Percentiles rank a stretch among this genome's conserved stretches.
Evolutionary conservation across 2,797 vertebrate species (phyloP).

Genomic region (Paguma larvata): DNA sequence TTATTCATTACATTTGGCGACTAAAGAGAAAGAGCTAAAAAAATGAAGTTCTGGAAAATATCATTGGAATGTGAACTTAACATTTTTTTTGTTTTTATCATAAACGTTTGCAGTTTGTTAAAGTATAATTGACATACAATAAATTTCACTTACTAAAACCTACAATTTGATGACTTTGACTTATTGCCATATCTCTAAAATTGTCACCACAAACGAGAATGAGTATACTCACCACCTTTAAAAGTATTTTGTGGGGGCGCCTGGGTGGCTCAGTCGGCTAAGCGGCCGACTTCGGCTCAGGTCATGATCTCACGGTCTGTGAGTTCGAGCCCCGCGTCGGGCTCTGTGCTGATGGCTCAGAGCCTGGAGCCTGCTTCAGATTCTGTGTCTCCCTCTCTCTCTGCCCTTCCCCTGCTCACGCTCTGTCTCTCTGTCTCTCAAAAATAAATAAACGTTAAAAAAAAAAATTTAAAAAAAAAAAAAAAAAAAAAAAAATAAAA

Average conservation of each 20-base stretch:
- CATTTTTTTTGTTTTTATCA: not conserved
- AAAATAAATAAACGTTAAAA: too few species aligned
- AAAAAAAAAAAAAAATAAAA: too few species aligned
- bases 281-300: too few species aligned
- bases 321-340: too few species aligned
- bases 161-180: not conserved
- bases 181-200: conserved; percentile 8
- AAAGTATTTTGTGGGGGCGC: not conserved
- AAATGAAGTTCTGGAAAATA: conserved; percentile 53
- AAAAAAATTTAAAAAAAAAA: too few species aligned
- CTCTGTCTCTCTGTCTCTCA: too few species aligned
- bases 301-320: too few species aligned
- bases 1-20: conserved; percentile 43
- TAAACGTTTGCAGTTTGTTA: conserved; percentile 12
- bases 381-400: too few species aligned
- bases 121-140: not conserved
- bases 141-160: not conserved
- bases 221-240: not conserved
- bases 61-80: not conserved
- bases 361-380: too few species aligned
- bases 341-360: too few species aligned
- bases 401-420: too few species aligned
- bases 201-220: not conserved
- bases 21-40: conserved; percentile 49
- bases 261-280: too few species aligned